A percentile compares a stretch with the other conserved stretches of the same genome.
Conservation (phyloP, 92 coral and sea anemone genomes). For the Porites lobata region DNA sequence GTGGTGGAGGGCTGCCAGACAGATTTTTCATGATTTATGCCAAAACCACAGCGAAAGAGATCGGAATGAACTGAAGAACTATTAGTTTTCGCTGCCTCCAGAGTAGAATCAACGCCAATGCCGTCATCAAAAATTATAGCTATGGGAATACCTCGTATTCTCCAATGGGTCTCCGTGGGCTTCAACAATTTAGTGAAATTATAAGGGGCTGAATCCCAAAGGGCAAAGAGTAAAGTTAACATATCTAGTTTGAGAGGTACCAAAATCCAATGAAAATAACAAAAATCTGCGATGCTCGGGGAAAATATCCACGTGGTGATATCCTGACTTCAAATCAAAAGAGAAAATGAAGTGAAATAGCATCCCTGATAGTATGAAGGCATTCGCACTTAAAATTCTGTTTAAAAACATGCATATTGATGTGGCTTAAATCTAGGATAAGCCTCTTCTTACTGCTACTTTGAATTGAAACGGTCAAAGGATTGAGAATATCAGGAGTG, state of each 20-base stretch:
- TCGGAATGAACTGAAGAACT: background rate
- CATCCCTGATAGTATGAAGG: background rate
- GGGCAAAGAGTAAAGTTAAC: background rate
- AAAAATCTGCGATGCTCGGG: constrained; percentile 25
- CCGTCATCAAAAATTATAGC: constrained; percentile 10
- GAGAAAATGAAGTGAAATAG: background rate
- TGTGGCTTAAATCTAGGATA: constrained; percentile 9
- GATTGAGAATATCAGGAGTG: background rate
- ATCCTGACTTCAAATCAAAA: constrained; percentile 36
- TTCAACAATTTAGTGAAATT: constrained; percentile 57
- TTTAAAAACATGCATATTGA: background rate
- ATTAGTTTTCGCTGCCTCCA: background rate
- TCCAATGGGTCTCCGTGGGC: constrained; percentile 30
- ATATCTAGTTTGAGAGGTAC: too few species aligned
- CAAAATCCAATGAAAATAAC: constrained; percentile 16
- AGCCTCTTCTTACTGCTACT: constrained; percentile 4
- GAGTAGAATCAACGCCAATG: background rate
- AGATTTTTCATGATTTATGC: background rate
- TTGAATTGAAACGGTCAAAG: background rate
- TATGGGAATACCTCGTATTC: background rate
- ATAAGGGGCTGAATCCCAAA: constrained; percentile 4
- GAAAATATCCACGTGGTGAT: constrained; percentile 39
- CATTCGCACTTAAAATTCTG: constrained; percentile 16
- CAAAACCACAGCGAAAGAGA: background rate
- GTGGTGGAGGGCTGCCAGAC: background rate